Base-by-base conservation (phyloP, 1,140 invertebrate species). In the Pollicipes pollicipes region DNA sequence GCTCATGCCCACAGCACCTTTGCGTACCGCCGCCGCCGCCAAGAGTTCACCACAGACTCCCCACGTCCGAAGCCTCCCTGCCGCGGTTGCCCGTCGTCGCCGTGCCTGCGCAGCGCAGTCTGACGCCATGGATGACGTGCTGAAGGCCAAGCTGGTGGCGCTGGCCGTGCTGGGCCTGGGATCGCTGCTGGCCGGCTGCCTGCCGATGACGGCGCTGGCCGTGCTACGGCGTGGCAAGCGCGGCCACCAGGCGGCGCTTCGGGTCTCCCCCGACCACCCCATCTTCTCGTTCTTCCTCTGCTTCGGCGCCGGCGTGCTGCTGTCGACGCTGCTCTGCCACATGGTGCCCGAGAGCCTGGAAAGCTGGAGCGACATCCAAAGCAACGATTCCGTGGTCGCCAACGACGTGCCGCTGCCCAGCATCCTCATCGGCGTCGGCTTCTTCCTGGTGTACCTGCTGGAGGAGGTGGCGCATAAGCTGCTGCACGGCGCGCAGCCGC, bases 271-370 rank as follows among this genome's bases (percentile, higher is more conserved):
- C 30, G 10, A 28, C 6, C 3, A 6, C 35, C 24, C 29, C 13
- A 0, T 26, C 37, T 35, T 58, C 69, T 37, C 69, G 21, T 27
- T 10, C 10, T 45, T 64, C 13, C 82, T 91, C 0, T 91, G 89
- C 76, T 90, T 90, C 73, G 90, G 90, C 30, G 90, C 87, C 6
- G 91, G 91, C 0, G 90, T 94, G 13, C 83, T 94, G 32, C 77
- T 94, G n/a, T 88, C 88, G 0, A 93, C 90, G 1, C 87, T 88
- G 29, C 78, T 91, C 37, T 80, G 90, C 2, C 90, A 94, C 78
- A 87, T 93, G 79, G 79, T 93, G 64, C 90, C 90, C 26, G 91
- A 93, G 80, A 85, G 88, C 16, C 77, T 78, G 69, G 78, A 76
- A 45, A 76, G 30, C n/a, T 35, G 35, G 35, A 17, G 17, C 35